phyloP scores from a whole-genome alignment of 2,797 vertebrate genomes.

The Xyrichtys novacula region DNA sequence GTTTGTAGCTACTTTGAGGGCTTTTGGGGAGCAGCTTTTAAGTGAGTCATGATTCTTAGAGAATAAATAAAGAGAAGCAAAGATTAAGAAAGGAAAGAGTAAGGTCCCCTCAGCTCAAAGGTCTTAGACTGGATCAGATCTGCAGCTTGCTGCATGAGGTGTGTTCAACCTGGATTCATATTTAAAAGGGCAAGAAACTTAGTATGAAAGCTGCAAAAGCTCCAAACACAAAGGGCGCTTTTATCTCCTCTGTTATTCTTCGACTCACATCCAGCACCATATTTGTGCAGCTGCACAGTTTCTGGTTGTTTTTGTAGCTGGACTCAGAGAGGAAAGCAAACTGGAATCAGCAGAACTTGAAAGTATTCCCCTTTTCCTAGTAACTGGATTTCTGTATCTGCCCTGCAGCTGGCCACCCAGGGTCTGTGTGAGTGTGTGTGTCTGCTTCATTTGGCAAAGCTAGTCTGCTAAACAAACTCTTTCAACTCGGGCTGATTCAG shows the following conservation, averaged over 20 bases:
- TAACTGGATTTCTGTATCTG: slow-evolving; percentile 33
- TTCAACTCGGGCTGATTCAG: slow-evolving; percentile 64
- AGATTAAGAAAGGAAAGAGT: background rate
- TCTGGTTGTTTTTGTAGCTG: slow-evolving; percentile 58
- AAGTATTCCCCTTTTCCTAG: slow-evolving; percentile 44
- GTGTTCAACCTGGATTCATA: slow-evolving; percentile 49
- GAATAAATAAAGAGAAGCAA: background rate
- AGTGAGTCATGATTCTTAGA: background rate
- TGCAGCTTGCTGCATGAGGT: slow-evolving; percentile 34
- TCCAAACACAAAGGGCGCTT: slow-evolving; percentile 27
- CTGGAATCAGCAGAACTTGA: slow-evolving; percentile 49
- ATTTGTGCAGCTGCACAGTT: slow-evolving; percentile 33
- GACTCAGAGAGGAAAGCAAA: slow-evolving; percentile 57
- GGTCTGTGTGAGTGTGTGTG: slow-evolving; percentile 27
- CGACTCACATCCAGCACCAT: slow-evolving; percentile 47
- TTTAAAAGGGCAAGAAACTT: slow-evolving; percentile 30
- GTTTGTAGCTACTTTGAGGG: background rate
- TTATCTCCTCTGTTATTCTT: slow-evolving; percentile 60
- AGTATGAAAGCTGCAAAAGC: background rate
- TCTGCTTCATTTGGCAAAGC: slow-evolving; percentile 39
- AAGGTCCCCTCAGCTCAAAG: background rate
- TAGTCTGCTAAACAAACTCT: slow-evolving; percentile 59
- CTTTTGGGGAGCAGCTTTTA: background rate
- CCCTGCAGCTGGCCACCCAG: slow-evolving; percentile 39
- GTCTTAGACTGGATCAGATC: slow-evolving; percentile 13